A percentile compares a stretch with the other conserved stretches of the same genome.
Evolutionary conservation across 2,888 invertebrate genomes (phyloP).

Genomic region (Chloromyia formosa): DNA sequence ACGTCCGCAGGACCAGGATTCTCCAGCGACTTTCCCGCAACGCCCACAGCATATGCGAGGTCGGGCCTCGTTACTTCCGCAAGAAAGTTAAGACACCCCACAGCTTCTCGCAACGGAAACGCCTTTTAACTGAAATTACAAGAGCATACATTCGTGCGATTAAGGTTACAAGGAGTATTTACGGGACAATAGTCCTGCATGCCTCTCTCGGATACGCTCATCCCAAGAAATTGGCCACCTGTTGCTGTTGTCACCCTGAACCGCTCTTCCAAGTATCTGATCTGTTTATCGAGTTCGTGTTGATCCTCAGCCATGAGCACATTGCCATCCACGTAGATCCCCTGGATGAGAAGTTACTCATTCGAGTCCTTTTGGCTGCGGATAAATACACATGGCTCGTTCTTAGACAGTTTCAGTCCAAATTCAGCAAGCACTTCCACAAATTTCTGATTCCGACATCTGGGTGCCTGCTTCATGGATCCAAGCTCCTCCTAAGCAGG

Average conservation of each 20-base stretch:
- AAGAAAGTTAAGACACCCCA: constrained; percentile 31
- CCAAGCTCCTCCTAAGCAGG: constrained; percentile 51
- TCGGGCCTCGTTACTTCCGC: constrained; percentile 33
- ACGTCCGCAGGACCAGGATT: too few species aligned
- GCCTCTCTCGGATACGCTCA: too few species aligned
- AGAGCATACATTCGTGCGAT: neutral
- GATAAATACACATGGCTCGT: constrained; percentile 54
- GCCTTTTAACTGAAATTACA: neutral
- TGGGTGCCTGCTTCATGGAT: constrained; percentile 53
- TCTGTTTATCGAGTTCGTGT: neutral
- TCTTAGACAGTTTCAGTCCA: constrained; percentile 50
- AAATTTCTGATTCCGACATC: constrained; percentile 52
- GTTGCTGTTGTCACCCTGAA: neutral
- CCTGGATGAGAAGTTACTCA: constrained; percentile 46
- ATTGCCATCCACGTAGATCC: constrained; percentile 55
- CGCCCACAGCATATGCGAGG: too few species aligned
- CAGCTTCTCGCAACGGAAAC: constrained; percentile 19
- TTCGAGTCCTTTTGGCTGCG: too few species aligned
- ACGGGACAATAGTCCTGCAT: too few species aligned
- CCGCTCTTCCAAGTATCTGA: too few species aligned
- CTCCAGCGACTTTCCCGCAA: too few species aligned
- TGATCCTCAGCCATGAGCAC: neutral
- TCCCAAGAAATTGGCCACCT: too few species aligned
- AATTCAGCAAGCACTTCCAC: constrained; percentile 51
- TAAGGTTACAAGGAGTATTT: neutral